phyloP scores from a whole-genome alignment of 2,797 vertebrate genomes.

The Eulemur albifrons region DNA sequence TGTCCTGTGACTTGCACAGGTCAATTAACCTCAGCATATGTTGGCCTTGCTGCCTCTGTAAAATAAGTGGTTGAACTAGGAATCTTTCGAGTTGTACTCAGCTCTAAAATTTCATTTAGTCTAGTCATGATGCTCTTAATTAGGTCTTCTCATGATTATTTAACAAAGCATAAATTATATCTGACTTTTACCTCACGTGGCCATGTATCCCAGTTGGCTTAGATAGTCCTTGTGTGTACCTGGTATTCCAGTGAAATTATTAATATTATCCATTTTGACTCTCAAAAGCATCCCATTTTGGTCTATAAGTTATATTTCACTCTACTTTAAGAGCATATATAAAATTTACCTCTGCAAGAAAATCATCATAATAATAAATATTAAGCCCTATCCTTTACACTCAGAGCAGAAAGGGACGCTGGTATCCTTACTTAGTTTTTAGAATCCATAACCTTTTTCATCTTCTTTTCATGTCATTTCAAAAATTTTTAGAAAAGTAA shows the following conservation, averaged over 20 bases:
- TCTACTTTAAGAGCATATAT: background rate
- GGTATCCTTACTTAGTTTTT: background rate
- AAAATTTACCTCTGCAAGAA: background rate
- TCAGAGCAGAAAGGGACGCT: background rate
- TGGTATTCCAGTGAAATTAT: background rate
- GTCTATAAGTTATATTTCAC: background rate
- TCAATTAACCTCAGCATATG: background rate
- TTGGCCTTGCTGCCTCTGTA: background rate
- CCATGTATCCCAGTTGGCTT: background rate
- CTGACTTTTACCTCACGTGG: background rate
- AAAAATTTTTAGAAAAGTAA: background rate
- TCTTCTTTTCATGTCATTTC: conserved; percentile 31
- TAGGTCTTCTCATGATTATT: background rate
- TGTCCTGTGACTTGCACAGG: background rate
- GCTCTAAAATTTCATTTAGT: background rate
- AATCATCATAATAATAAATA: conserved; percentile 4
- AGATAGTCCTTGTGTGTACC: accelerated
- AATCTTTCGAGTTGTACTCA: background rate
- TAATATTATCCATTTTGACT: background rate
- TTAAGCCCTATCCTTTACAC: background rate
- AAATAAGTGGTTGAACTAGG: background rate
- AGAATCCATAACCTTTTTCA: background rate
- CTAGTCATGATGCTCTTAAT: background rate
- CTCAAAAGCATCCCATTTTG: background rate
- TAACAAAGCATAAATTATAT: background rate